Evolutionary conservation across 2,113 vertebrate genomes (phyloP).

Genomic region (Mesembrinibis cayennensis): DNA sequence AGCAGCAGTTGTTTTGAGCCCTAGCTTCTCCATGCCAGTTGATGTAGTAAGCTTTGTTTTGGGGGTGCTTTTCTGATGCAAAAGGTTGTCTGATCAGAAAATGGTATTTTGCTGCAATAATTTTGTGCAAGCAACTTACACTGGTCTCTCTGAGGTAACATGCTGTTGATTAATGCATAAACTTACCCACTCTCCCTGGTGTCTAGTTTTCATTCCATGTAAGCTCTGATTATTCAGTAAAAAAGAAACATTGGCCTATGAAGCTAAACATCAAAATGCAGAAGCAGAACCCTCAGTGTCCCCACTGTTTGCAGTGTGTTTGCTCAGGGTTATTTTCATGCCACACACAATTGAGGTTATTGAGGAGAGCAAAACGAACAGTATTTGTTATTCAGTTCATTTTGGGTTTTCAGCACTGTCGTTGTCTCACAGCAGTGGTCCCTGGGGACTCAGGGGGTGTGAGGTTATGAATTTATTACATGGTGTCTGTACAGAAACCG

Average conservation of each 20-base stretch:
- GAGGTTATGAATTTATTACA: not conserved
- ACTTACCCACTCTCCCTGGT: not conserved
- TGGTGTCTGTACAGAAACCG: not conserved
- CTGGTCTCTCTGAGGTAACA: not conserved
- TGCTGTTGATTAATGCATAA: constrained; percentile 17
- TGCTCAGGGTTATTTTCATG: constrained; percentile 47
- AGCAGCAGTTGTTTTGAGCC: not conserved
- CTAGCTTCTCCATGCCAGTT: not conserved
- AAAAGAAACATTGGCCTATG: not conserved
- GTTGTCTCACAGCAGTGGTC: not conserved
- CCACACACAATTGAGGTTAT: constrained; percentile 17
- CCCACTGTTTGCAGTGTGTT: constrained; percentile 4
- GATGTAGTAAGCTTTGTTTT: not conserved
- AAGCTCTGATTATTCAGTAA: constrained; percentile 15
- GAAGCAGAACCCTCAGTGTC: not conserved
- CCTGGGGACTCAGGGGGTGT: not conserved
- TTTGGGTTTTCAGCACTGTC: not conserved
- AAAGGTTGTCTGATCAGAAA: not conserved
- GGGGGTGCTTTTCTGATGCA: not conserved
- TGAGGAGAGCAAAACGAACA: constrained; percentile 5
- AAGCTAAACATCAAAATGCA: constrained; percentile 33
- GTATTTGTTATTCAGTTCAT: constrained; percentile 11
- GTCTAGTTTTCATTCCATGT: not conserved
- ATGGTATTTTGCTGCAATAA: not conserved
- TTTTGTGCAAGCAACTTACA: not conserved